phyloP scores from a whole-genome alignment of 2,888 invertebrate genomes.

The Apodemia hepburni region DNA sequence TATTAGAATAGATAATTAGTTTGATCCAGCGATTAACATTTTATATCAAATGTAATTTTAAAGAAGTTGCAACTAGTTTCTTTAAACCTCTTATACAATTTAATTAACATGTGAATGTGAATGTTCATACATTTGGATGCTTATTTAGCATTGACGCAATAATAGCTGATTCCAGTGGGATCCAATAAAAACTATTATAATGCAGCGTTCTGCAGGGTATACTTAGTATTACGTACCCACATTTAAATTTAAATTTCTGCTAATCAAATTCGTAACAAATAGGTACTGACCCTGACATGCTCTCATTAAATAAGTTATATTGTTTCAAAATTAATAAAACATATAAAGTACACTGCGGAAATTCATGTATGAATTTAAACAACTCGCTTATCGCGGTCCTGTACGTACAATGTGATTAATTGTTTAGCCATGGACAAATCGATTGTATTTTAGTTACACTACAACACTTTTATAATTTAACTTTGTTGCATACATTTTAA shows the following conservation, averaged over 20 bases:
- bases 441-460: conserved; percentile 6
- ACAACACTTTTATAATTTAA: not conserved
- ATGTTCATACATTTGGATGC: too few relatives aligned
- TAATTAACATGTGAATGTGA: too few relatives aligned
- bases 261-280: conserved; percentile 5
- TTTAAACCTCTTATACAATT: too few relatives aligned
- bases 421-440: conserved; percentile 6
- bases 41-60: not conserved
- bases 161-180: too few relatives aligned
- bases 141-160: too few relatives aligned
- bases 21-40: not conserved
- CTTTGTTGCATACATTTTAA: not conserved
- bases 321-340: conserved; percentile 14
- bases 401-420: conserved; percentile 10
- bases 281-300: not conserved
- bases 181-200: too few relatives aligned
- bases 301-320: conserved; percentile 3
- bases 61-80: too few relatives aligned
- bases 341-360: conserved; percentile 5
- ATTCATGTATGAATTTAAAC: conserved; percentile 6
- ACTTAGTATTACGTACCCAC: not conserved
- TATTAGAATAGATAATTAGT: too few relatives aligned
- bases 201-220: too few relatives aligned
- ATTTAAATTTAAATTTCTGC: not conserved
- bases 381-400: not conserved